Conservation (phyloP, 2,888 invertebrate species). For the Dugesia japonica region DNA sequence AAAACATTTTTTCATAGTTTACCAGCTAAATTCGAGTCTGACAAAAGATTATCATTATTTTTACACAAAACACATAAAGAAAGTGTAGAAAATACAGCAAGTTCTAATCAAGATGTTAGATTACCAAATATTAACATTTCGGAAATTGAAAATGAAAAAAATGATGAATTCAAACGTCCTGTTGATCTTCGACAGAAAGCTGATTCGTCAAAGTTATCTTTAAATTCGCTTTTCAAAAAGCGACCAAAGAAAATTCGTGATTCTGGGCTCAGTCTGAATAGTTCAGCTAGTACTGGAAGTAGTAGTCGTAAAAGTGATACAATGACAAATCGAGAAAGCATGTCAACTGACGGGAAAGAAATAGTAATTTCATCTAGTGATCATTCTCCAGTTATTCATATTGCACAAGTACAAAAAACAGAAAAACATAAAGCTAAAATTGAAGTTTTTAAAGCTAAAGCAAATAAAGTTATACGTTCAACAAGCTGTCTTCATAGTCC, state of each 20-base stretch:
- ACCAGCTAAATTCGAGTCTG: neutral
- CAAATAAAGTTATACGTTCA: neutral
- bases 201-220: neutral
- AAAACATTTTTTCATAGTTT: neutral
- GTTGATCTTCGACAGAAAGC: neutral
- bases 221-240: neutral
- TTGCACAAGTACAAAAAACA: neutral
- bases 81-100: neutral
- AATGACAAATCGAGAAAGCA: neutral
- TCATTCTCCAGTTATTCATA: neutral
- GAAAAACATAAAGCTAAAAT: slow-evolving; percentile 10
- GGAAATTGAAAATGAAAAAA: neutral
- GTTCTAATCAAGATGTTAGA: neutral
- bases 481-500: neutral
- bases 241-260: neutral
- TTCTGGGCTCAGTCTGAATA: neutral
- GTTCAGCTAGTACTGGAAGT: neutral
- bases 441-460: neutral
- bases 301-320: neutral
- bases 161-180: neutral
- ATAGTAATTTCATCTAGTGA: neutral
- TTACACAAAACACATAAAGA: neutral
- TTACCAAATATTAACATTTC: neutral
- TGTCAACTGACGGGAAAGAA: neutral
- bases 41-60: neutral